Conservation (phyloP, 2,113 vertebrate genomes). For the Scomber scombrus region DNA sequence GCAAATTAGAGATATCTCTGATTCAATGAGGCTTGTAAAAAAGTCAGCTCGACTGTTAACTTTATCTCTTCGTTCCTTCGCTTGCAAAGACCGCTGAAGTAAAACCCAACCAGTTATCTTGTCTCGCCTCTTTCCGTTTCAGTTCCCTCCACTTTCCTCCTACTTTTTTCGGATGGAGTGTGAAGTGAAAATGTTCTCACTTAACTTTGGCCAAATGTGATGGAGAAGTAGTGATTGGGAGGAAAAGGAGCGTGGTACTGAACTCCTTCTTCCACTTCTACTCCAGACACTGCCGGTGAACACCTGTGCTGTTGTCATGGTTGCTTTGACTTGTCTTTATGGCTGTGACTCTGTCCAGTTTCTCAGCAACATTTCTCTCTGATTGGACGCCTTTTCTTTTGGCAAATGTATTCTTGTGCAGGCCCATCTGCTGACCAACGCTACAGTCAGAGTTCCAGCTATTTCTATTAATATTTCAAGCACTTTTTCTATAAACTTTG, state of each 20-base stretch:
- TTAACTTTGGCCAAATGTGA: constrained; percentile 37
- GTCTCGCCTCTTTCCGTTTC: constrained; percentile 8
- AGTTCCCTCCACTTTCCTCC: constrained; percentile 10
- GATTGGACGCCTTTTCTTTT: neutral
- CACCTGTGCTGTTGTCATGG: constrained; percentile 44
- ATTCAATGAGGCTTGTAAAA: constrained; percentile 13
- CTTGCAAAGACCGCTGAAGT: neutral
- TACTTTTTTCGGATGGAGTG: constrained; percentile 28
- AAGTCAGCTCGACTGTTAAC: neutral
- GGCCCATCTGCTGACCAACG: neutral
- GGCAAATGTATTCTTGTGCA: neutral
- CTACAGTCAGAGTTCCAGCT: neutral
- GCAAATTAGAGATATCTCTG: constrained; percentile 21
- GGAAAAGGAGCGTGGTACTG: constrained; percentile 5
- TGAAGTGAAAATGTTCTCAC: constrained; percentile 54
- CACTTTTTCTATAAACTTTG: neutral
- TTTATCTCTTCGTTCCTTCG: constrained; percentile 10
- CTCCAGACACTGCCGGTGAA: constrained; percentile 10
- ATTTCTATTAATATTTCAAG: neutral
- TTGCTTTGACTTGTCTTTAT: constrained; percentile 33
- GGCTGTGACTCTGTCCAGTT: neutral
- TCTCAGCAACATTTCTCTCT: neutral
- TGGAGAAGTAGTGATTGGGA: constrained; percentile 25
- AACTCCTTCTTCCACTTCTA: constrained; percentile 39
- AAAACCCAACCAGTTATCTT: constrained; percentile 30